Conservation (phyloP, 2,797 vertebrate species). For the Chaunax sp. region DNA sequence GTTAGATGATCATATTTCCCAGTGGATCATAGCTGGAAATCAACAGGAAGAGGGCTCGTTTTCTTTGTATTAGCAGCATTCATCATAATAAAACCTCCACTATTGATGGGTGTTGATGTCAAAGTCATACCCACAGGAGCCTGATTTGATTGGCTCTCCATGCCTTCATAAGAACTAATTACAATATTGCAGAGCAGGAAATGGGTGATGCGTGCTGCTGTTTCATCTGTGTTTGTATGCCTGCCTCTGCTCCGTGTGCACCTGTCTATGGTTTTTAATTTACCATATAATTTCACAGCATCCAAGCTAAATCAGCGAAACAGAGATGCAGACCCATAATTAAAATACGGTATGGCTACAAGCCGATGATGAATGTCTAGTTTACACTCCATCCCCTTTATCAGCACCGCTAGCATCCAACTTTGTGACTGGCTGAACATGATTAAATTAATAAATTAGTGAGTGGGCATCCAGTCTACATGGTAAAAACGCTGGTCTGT, state of each 20-base stretch:
- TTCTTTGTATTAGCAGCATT: slow-evolving; percentile 72
- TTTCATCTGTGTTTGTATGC: slow-evolving; percentile 24
- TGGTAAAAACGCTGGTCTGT: no score
- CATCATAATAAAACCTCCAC: slow-evolving; percentile 71
- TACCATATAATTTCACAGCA: slow-evolving; percentile 57
- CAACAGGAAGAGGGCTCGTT: slow-evolving; percentile 54
- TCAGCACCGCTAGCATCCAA: slow-evolving; percentile 23
- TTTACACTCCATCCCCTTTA: slow-evolving; percentile 49
- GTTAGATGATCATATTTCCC: slow-evolving; percentile 54
- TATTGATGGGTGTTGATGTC: slow-evolving; percentile 62
- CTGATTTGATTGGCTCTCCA: slow-evolving; percentile 60
- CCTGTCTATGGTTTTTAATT: slow-evolving; percentile 57
- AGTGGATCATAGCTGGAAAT: slow-evolving; percentile 54
- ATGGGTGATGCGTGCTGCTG: slow-evolving; percentile 19
- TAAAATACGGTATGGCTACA: slow-evolving; percentile 57
- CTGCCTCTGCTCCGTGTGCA: slow-evolving; percentile 12
- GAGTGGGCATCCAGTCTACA: slow-evolving; percentile 6
- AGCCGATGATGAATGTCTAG: slow-evolving; percentile 34
- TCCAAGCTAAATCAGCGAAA: slow-evolving; percentile 41
- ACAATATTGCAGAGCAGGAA: slow-evolving; percentile 60
- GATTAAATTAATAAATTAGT: slow-evolving; percentile 53
- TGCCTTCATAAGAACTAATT: slow-evolving; percentile 66
- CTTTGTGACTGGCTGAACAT: slow-evolving; percentile 26
- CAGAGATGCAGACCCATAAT: slow-evolving; percentile 54
- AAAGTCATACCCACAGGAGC: slow-evolving; percentile 54